phyloP scores from a whole-genome alignment of 2,888 invertebrate species.

The Syritta pipiens region DNA sequence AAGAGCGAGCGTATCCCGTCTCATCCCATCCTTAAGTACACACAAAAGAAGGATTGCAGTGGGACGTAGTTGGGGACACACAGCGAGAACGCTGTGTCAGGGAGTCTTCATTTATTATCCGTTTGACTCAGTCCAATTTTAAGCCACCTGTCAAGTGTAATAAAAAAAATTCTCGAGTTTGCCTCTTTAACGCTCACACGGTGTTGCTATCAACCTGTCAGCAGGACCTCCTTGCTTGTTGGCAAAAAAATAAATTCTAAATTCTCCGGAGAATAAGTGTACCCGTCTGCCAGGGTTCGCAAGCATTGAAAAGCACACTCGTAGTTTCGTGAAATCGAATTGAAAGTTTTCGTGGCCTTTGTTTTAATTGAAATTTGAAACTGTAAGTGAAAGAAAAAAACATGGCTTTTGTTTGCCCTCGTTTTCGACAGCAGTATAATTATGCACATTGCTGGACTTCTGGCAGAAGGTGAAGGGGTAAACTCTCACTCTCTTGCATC shows the following conservation, averaged over 20 bases:
- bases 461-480: too few species aligned
- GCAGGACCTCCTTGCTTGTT: background rate
- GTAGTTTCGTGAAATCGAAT: background rate
- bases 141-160: conserved; percentile 9
- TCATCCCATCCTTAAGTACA: background rate
- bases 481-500: too few species aligned
- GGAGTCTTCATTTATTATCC: background rate
- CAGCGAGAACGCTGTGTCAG: background rate
- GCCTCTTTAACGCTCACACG: background rate
- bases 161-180: background rate
- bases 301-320: conserved; percentile 1
- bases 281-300: too few species aligned
- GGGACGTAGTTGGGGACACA: background rate
- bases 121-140: background rate
- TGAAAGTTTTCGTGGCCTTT: conserved; percentile 26
- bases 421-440: conserved; percentile 19
- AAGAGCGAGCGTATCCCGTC: background rate
- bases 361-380: conserved; percentile 48
- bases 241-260: background rate
- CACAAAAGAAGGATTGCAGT: background rate
- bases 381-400: conserved; percentile 4
- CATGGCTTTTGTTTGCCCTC: background rate
- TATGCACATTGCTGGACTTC: conserved; percentile 45
- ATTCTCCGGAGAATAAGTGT: too few species aligned
- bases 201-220: too few species aligned